These are phyloP conservation scores for Calypte anna DNA, from an alignment of 2,113 vertebrate species.

Conservation along the genomic window DNA sequence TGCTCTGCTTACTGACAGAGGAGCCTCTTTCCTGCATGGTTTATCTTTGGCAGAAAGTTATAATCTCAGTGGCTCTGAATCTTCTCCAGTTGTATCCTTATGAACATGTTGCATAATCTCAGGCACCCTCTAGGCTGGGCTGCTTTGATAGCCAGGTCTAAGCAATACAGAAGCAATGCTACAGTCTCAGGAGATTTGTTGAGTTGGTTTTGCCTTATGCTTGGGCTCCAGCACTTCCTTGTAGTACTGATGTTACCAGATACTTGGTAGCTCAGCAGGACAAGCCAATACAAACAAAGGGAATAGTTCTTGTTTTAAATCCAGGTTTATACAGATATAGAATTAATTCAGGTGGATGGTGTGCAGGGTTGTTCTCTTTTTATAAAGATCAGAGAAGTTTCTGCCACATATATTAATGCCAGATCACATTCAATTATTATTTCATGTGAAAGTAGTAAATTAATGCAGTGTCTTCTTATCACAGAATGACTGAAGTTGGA, in stretches of 20 bases:
- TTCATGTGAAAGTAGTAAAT: not conserved
- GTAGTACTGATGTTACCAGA: not conserved
- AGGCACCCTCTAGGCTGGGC: not conserved
- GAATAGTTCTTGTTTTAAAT: not conserved
- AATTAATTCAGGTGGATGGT: not conserved
- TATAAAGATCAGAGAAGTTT: not conserved
- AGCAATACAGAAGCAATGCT: not conserved
- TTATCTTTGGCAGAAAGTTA: not conserved
- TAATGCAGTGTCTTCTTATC: not conserved
- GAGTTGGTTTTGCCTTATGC: not conserved
- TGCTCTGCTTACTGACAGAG: not conserved
- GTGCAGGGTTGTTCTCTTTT: not conserved
- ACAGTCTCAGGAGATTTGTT: not conserved
- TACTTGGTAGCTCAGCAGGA: not conserved
- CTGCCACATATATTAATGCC: not conserved
- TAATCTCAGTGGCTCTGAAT: not conserved
- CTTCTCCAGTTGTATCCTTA: not conserved
- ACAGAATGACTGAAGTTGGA: not conserved
- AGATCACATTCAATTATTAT: not conserved
- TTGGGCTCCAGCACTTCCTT: not conserved
- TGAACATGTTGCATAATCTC: not conserved
- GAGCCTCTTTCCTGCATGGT: not conserved
- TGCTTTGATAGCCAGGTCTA: not conserved
- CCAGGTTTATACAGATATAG: not conserved
- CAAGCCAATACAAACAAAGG: not conserved